phyloP scores from a whole-genome alignment of 2,113 vertebrate genomes.

The Crypturellus undulatus region DNA sequence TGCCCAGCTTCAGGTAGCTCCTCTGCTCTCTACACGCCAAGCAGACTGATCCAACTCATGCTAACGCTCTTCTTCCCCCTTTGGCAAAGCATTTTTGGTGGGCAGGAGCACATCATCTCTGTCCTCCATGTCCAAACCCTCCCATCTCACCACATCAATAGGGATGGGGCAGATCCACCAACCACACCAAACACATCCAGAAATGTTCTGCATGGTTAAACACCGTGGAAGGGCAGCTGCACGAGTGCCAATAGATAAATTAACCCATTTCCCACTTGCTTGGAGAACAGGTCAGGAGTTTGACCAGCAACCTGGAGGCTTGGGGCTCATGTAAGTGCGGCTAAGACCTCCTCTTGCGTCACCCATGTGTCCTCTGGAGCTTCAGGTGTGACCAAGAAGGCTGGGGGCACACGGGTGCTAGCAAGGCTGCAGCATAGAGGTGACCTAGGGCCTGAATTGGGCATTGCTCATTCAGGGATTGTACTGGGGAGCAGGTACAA shows the following conservation, averaged over 20 bases:
- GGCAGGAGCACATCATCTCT: neutral
- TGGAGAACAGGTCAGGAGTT: fast-evolving
- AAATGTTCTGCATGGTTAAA: neutral
- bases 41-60: too few species aligned
- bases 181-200: neutral
- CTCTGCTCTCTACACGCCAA: neutral
- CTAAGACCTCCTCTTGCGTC: neutral
- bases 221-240: neutral
- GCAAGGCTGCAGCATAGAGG: neutral
- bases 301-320: fast-evolving
- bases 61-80: neutral
- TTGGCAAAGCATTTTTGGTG: neutral
- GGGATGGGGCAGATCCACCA: neutral
- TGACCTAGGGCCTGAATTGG: fast-evolving
- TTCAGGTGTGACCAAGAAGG: neutral
- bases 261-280: neutral
- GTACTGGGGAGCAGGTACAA: neutral
- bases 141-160: neutral
- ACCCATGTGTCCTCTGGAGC: neutral
- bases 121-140: neutral
- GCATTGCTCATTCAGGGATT: neutral
- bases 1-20: neutral
- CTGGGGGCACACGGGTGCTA: neutral
- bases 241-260: fast-evolving
- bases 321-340: neutral